Conservation (phyloP, 1,140 invertebrate genomes). For the Leucophenga varia region DNA sequence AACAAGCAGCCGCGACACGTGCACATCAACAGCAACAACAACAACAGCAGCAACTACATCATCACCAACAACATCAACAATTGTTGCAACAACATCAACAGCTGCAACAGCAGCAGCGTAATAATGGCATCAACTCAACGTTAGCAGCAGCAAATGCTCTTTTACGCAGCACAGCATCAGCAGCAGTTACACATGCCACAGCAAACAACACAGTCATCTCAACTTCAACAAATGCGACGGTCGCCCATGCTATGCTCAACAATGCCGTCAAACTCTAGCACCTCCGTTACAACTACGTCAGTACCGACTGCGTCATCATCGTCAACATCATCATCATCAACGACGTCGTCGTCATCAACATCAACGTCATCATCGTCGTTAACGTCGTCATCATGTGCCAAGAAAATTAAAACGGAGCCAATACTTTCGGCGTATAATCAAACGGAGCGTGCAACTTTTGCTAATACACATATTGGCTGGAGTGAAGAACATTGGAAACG, state of each 20-base stretch:
- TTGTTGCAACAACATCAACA: conserved; percentile 9
- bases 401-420: conserved; percentile 51
- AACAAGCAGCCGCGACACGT: conserved; percentile 22
- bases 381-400: conserved; percentile 38
- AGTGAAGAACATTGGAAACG: conserved; percentile 51
- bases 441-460: conserved; percentile 46
- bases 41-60: conserved; percentile 7
- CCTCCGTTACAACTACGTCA: conserved; percentile 26
- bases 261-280: too few species aligned
- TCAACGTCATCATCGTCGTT: conserved; percentile 20
- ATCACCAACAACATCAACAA: background rate
- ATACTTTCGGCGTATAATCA: conserved; percentile 48
- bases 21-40: background rate
- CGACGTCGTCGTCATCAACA: conserved; percentile 10
- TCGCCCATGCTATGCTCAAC: too few species aligned
- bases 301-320: conserved; percentile 38
- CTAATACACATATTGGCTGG: conserved; percentile 50
- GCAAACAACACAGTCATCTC: conserved; percentile 10
- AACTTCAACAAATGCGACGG: too few species aligned
- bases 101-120: conserved; percentile 25
- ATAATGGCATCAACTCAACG: conserved; percentile 10
- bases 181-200: conserved; percentile 14
- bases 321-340: conserved; percentile 26
- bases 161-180: conserved; percentile 26
- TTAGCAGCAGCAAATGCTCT: conserved; percentile 41